Evolutionary conservation across 2,797 vertebrate genomes (phyloP), one percentile per base, ranked within the genome.

Genomic region (Lophotriccus pileatus): DNA sequence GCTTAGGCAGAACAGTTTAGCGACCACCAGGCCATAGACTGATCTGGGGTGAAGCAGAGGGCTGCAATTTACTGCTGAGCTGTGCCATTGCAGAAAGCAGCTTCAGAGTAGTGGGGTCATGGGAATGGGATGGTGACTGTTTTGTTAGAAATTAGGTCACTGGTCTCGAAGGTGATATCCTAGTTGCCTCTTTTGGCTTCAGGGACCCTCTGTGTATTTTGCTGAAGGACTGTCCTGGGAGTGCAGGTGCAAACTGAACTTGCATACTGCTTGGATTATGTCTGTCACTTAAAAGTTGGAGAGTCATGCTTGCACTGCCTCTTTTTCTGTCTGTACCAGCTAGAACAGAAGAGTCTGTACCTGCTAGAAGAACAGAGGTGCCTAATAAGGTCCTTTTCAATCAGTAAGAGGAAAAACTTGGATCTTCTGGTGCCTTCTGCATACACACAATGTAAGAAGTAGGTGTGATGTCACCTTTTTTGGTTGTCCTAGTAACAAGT

Each of bases 401-500:
- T 41, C 50, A 80, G 36, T 12, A 28, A 15, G 32, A 85, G 32
- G 56, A 69, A 58, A 83, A 50, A 10, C 30, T 75, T 62, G 76
- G 44, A 36, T 85, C n/a, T 85, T 77, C 49, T 85, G 72, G 32
- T 60, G 67, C 46, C 49, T 69, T 56, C 79, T 90, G n/a, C 53
- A 37, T 44, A 41, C 21, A 28, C 24, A 30, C 7, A 52, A 53
- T 15, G 15, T 62, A 77, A 87, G 68, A 83, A 53, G 55, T 32
- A 94, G 66, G 58, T 92, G 89, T 86, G 82, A 94, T 91, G 58
- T 87, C 91, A 89, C 87, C 63, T 87, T 90, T 81, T 80, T 21
- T 78, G 63, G 89, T 94, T 96, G 93, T 94, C 91, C 62, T 86
- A 84, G 95, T 83, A 93, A 94, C 84, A 87, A 77, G 73, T 93